Evolutionary conservation across 2,113 vertebrate species (phyloP).

Genomic region (Myotis brandtii): DNA sequence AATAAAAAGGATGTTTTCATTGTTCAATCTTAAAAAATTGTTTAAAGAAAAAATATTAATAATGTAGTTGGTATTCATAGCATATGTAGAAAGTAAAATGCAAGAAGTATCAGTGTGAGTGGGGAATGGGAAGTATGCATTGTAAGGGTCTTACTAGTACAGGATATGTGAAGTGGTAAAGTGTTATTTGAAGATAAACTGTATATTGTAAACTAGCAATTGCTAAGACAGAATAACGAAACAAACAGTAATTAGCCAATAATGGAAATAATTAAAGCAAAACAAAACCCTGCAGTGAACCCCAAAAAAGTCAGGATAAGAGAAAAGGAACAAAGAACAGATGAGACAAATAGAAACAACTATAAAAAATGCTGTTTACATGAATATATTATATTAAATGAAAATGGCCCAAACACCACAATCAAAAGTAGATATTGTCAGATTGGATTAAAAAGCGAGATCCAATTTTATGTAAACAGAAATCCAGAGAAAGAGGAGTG

Average conservation of each 20-base stretch:
- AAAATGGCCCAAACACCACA: neutral
- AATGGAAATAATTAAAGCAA: neutral
- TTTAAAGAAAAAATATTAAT: neutral
- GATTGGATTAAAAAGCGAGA: neutral
- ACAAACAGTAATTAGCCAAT: neutral
- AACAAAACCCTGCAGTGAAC: neutral
- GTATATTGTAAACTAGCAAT: neutral
- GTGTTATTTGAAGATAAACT: neutral
- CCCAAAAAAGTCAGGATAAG: neutral
- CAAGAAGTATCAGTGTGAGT: neutral
- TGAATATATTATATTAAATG: neutral
- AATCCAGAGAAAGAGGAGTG: neutral
- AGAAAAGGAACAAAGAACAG: neutral
- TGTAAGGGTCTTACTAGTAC: neutral
- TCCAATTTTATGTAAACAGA: neutral
- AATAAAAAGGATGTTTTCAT: neutral
- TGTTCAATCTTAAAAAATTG: neutral
- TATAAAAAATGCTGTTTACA: neutral
- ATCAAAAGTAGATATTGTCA: neutral
- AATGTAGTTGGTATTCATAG: neutral
- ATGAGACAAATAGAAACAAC: neutral
- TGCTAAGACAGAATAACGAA: neutral
- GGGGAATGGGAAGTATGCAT: neutral
- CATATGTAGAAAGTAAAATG: neutral
- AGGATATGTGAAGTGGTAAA: neutral